A percentile compares a stretch with the other conserved stretches of the same genome.
Evolutionary conservation across 2,888 invertebrate species (phyloP).

Genomic region (Hyppa rectilinea): DNA sequence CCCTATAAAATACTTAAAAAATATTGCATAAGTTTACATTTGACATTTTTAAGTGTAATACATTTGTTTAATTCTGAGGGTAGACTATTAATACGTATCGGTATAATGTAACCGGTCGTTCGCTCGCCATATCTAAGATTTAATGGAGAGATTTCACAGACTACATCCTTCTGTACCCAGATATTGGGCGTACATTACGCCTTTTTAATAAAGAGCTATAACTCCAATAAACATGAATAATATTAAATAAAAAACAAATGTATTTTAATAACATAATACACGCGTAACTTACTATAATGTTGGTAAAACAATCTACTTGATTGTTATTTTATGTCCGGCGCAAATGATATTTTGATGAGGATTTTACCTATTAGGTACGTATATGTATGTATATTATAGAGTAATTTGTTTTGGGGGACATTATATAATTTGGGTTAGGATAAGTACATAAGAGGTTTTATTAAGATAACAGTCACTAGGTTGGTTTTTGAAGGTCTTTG

Average conservation of each 20-base stretch:
- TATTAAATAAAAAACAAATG: slow-evolving; percentile 8
- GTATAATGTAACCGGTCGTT: no score
- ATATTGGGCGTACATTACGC: no score
- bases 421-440: neutral
- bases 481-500: neutral
- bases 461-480: neutral
- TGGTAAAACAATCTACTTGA: slow-evolving; percentile 32
- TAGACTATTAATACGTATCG: no score
- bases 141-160: no score
- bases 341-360: slow-evolving; percentile 50
- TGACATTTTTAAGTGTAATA: no score
- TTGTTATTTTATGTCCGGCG: slow-evolving; percentile 36
- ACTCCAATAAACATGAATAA: neutral
- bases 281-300: neutral
- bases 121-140: no score
- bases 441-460: neutral
- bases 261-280: slow-evolving; percentile 7
- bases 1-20: no score
- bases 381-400: slow-evolving; percentile 15
- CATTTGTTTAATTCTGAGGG: no score
- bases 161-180: no score
- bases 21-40: no score
- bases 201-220: neutral
- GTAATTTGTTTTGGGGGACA: slow-evolving; percentile 30
- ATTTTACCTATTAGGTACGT: slow-evolving; percentile 3